phyloP scores from a whole-genome alignment of 2,888 invertebrate genomes.

The Sesamia inferens region DNA sequence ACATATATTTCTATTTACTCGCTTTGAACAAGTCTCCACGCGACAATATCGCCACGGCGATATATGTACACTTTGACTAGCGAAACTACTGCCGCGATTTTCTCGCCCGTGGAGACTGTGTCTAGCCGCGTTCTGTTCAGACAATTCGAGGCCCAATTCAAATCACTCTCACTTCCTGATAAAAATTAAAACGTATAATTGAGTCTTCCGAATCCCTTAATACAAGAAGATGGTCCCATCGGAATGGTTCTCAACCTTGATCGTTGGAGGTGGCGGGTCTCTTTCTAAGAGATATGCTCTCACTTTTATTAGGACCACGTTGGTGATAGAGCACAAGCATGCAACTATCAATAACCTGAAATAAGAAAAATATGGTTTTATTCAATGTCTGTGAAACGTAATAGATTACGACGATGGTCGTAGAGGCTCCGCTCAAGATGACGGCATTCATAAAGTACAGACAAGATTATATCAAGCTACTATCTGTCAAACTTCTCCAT shows the following conservation, averaged over 20 bases:
- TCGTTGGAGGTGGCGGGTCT: conserved; percentile 85
- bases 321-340: conserved; percentile 75
- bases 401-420: no score
- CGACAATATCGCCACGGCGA: no score
- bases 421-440: no score
- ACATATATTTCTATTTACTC: no score
- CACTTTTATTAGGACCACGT: conserved; percentile 75
- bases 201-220: conserved; percentile 58
- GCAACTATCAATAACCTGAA: conserved; percentile 82
- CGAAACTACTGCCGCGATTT: no score
- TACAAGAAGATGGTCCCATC: conserved; percentile 87
- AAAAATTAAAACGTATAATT: not conserved
- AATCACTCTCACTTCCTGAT: not conserved
- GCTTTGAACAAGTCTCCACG: no score
- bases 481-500: no score
- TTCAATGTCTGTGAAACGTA: no score
- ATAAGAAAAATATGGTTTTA: conserved; percentile 30
- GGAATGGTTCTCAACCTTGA: conserved; percentile 85
- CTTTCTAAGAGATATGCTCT: conserved; percentile 80
- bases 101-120: no score
- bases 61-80: no score
- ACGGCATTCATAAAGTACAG: no score
- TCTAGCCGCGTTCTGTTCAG: not conserved
- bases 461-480: no score
- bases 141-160: conserved; percentile 9